Evolutionary conservation across 2,888 invertebrate genomes (phyloP), one percentile per base, ranked within the genome.

Genomic region (Anagyrus pseudococci): DNA sequence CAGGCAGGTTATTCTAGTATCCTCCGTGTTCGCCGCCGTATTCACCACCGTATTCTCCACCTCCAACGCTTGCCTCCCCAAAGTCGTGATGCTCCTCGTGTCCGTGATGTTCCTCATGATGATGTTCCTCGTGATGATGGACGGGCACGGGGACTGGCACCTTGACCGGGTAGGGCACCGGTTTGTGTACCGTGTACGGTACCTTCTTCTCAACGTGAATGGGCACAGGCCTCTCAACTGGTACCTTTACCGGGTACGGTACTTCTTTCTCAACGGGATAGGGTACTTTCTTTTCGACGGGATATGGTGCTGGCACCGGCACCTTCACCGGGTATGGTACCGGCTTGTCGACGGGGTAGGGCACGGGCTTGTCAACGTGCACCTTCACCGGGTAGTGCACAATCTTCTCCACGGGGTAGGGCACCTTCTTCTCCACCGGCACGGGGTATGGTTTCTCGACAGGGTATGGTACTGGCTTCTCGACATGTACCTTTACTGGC

Each of bases 231-330:
- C 33, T 2, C 3, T 37, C 33, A 37, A 37, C 0, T 37, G 87
- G 86, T 60, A 91, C 87, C 79, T 91, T 90, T 33, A 90, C 87
- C 52, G 85, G 84, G 72, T 89, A 88, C 41, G 89, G 89, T 56
- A 91, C 86, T 47, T 85, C 86, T 41, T 82, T 81, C 20, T 76
- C 75, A 0, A 82, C 90, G 53, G 84, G 85, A 71, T 88, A 87
- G 26, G 92, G 92, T 69, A 91, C 89, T 40, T 89, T 90, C 76
- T 91, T 91, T 67, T 91, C 91, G 6, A 92, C 46, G 4, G 89
- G 89, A 8, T 90, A 85, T 49, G 88, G 91, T 74, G 87, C 85
- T 52, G 89, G 89, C 56, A 91, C 86, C 43, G 85, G 87, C 43
- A 82, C 82, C 23, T 76, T 75, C 0, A 82, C 76, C 0, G 62